phyloP scores from a whole-genome alignment of 2,888 invertebrate genomes.

The Zele albiditarsus region DNA sequence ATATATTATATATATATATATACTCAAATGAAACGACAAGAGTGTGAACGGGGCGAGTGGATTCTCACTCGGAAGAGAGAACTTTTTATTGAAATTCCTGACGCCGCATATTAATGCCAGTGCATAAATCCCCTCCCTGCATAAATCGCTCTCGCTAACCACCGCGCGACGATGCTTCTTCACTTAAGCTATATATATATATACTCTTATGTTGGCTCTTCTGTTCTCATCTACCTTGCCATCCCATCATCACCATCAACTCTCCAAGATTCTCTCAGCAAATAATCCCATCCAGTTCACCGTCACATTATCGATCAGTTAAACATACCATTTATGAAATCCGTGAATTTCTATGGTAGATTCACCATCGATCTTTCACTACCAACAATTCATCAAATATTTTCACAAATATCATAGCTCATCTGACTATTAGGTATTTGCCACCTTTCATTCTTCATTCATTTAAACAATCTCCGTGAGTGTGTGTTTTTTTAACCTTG shows the following conservation, averaged over 20 bases:
- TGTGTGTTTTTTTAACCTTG: too few species aligned
- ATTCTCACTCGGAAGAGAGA: constrained; percentile 31
- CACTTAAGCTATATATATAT: neutral
- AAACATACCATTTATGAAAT: constrained; percentile 28
- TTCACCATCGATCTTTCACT: neutral
- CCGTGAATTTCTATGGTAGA: neutral
- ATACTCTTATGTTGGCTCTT: neutral
- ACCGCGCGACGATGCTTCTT: constrained; percentile 41
- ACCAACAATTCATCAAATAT: neutral
- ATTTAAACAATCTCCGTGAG: too few species aligned
- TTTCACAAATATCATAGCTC: too few species aligned
- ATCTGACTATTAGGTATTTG: too few species aligned
- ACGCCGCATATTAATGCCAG: constrained; percentile 54
- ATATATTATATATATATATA: neutral
- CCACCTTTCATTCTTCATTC: too few species aligned
- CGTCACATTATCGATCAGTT: constrained; percentile 18
- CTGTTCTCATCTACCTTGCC: constrained; percentile 25
- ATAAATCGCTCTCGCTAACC: constrained; percentile 47
- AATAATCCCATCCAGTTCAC: neutral
- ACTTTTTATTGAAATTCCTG: constrained; percentile 53
- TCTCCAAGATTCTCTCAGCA: constrained; percentile 15
- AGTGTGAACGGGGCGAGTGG: constrained; percentile 20
- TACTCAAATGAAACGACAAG: constrained; percentile 15
- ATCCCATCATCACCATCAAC: constrained; percentile 7
- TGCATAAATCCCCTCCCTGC: constrained; percentile 50